Conservation (phyloP, 2,797 vertebrate species). For the Eulemur coronatus region DNA sequence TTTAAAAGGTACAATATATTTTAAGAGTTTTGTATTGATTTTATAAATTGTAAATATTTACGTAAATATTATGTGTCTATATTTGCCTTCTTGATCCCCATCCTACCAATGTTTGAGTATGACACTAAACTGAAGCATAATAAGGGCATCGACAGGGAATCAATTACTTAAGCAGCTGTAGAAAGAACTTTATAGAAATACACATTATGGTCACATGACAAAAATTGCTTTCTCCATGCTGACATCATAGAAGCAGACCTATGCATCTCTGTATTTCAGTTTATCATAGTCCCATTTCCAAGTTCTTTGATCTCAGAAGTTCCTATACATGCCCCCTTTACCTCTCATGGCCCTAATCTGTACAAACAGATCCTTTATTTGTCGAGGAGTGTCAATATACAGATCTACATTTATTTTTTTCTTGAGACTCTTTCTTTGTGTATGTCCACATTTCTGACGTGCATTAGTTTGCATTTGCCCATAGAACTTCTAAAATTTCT, state of each 20-base stretch:
- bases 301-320: neutral
- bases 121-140: neutral
- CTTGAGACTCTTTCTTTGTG: neutral
- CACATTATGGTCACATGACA: neutral
- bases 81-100: neutral
- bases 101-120: neutral
- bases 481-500: neutral
- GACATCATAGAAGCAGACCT: neutral
- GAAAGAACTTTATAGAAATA: neutral
- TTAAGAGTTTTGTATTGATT: neutral
- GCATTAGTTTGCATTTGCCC: neutral
- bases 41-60: conserved; percentile 2
- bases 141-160: neutral
- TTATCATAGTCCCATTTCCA: neutral
- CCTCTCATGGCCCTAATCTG: neutral
- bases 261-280: neutral
- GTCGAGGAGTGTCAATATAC: neutral
- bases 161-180: neutral
- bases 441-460: neutral
- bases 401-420: neutral
- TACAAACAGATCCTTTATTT: neutral
- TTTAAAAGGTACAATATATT: neutral
- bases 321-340: neutral
- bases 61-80: neutral
- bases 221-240: neutral